A percentile compares a stretch with the other conserved stretches of the same genome.
Conservation (phyloP, 2,888 invertebrate genomes). For the Cinara cedri region DNA sequence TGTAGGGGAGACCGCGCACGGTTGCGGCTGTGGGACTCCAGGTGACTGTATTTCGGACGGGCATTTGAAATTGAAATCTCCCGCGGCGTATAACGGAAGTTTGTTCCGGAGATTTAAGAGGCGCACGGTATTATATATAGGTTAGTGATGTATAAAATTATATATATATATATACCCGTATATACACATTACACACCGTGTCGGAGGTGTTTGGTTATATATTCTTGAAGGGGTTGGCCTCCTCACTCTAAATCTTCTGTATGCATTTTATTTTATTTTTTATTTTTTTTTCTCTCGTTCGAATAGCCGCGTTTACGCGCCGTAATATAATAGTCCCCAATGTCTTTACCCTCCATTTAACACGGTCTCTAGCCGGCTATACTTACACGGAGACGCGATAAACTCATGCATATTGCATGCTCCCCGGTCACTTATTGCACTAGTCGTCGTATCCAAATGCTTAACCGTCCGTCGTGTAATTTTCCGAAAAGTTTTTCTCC, state of each 20-base stretch:
- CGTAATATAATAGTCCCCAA: slow-evolving; percentile 38
- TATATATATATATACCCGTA: too few species aligned
- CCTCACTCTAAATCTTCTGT: background rate
- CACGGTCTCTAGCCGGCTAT: slow-evolving; percentile 6
- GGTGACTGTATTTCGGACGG: slow-evolving; percentile 46
- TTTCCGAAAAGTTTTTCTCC: background rate
- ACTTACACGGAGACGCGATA: background rate
- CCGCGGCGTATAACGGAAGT: slow-evolving; percentile 41
- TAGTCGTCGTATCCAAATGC: background rate
- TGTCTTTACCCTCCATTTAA: slow-evolving; percentile 54
- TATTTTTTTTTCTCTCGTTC: too few species aligned
- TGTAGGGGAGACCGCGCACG: background rate
- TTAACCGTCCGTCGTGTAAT: slow-evolving; percentile 31
- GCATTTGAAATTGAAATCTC: slow-evolving; percentile 55
- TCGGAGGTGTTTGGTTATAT: background rate
- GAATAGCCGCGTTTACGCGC: background rate
- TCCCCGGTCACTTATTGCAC: slow-evolving; percentile 43
- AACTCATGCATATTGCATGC: slow-evolving; percentile 54
- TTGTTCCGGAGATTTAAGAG: slow-evolving; percentile 45
- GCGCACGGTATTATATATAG: background rate
- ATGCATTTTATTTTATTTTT: too few species aligned
- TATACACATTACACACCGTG: too few species aligned
- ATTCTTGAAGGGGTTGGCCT: background rate
- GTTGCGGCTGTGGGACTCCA: background rate
- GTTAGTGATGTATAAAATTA: too few species aligned